These are phyloP conservation scores for Elymnias hypermnestra DNA, from an alignment of 1,140 invertebrate species.

Conservation along the genomic window DNA sequence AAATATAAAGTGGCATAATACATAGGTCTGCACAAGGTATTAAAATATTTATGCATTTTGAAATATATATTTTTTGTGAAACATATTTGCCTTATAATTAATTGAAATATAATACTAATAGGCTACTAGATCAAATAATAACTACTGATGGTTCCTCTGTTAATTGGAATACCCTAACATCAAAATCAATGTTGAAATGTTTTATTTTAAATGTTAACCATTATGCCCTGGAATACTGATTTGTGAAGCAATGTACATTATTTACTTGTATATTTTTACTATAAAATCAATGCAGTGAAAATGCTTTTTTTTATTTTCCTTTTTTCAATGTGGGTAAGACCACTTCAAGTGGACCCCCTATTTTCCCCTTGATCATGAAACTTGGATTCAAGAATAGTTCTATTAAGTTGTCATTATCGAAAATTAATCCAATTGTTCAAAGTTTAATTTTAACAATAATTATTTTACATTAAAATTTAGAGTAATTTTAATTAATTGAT, in stretches of 20 bases:
- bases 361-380: no score
- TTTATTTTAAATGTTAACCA: conserved; percentile 22
- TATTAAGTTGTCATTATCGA: no score
- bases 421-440: no score
- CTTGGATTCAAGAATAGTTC: no score
- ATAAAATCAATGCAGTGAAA: conserved; percentile 71
- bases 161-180: conserved; percentile 19
- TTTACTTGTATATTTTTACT: conserved; percentile 73
- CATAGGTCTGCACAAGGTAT: no score
- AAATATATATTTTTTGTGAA: background rate
- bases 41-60: no score
- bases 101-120: conserved; percentile 13
- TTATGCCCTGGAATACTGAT: conserved; percentile 43
- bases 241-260: conserved; percentile 68
- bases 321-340: no score
- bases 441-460: no score
- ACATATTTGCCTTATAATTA: conserved; percentile 6
- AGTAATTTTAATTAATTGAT: no score
- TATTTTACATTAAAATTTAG: no score
- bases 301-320: conserved; percentile 61
- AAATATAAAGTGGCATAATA: background rate
- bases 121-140: conserved; percentile 5
- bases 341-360: no score
- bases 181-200: conserved; percentile 18
- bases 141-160: conserved; percentile 19